These are phyloP conservation scores for Premnoplex brunnescens DNA, from an alignment of 2,797 vertebrate genomes.

Conservation along the genomic window DNA sequence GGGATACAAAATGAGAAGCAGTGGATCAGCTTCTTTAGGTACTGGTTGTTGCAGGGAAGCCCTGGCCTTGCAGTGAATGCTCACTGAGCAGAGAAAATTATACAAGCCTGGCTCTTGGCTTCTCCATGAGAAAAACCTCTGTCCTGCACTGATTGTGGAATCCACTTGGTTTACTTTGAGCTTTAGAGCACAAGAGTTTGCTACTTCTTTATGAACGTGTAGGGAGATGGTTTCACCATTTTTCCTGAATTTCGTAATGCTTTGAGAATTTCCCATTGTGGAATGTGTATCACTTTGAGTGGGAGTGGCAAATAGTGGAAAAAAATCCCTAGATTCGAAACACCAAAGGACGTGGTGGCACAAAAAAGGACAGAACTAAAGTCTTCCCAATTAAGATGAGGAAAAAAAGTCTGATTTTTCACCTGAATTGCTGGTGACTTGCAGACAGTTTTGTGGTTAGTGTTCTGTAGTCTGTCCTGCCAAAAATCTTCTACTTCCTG, in stretches of 20 bases:
- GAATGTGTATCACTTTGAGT: background rate
- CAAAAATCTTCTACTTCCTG: background rate
- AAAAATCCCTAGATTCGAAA: background rate
- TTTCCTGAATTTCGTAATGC: background rate
- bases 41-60: background rate
- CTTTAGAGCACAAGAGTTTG: background rate
- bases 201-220: background rate
- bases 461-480: background rate
- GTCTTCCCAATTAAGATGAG: background rate
- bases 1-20: background rate
- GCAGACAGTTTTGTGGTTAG: background rate
- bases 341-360: background rate
- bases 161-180: background rate
- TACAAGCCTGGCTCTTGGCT: background rate
- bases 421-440: background rate
- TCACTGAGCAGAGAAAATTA: background rate
- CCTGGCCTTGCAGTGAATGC: background rate
- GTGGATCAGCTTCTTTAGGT: background rate
- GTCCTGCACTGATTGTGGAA: background rate
- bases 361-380: background rate
- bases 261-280: conserved; percentile 26
- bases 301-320: background rate
- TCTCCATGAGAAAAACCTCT: background rate
- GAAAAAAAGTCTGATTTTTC: background rate
- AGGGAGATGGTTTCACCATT: background rate